Base-by-base conservation (phyloP, 2,888 invertebrate genomes). In the Neuroscelio doddi region DNA sequence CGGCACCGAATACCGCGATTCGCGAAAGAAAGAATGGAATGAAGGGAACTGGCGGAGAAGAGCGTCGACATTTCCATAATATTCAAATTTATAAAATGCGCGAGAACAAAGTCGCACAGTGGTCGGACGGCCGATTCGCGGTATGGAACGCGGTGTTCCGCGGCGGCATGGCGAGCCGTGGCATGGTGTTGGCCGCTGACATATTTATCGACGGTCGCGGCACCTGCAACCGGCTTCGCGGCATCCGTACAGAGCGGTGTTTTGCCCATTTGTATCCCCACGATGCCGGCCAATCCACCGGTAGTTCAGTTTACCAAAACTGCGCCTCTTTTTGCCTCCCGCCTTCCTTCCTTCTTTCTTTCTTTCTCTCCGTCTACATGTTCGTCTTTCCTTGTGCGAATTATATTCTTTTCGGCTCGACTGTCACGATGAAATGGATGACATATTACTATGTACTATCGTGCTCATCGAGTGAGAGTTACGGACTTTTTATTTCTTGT, bases 121-220 rank as follows among this genome's bases (percentile, higher is more conserved):
- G 46, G 36, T 29, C n/a, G 29, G 34, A 32, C 42, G 58, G 21
- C 38, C 59, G 38, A 16, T 50, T 56, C 49, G 55, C 55, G 64
- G 64, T 55, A 67, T 63, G 70, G 62, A 59, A 64, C 67, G 57
- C 52, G 64, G 66, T 50, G 56, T 58, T 44, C 36, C 46, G 53
- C 61, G 50, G 53, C 57, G 58, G 55, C 52, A 44, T 51, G 24
- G 66, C 69, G 63, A 64, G 62, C 55, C 72, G 71, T 69, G 68
- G 75, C 74, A 67, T 76, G 82, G 83, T 82, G 83, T 84, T 83
- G 79, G 76, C 74, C 75, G 79, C 78, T 84, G 84, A 84, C 84
- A 84, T 84, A 83, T 84, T 84, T 84, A 84, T 82, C 82, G 82
- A 80, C 76, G 76, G 70, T 68, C 77, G 75, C 78, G 79, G 80